These are phyloP conservation scores for Hemiprocne comata DNA, from an alignment of 2,113 vertebrate species.

Conservation along the genomic window DNA sequence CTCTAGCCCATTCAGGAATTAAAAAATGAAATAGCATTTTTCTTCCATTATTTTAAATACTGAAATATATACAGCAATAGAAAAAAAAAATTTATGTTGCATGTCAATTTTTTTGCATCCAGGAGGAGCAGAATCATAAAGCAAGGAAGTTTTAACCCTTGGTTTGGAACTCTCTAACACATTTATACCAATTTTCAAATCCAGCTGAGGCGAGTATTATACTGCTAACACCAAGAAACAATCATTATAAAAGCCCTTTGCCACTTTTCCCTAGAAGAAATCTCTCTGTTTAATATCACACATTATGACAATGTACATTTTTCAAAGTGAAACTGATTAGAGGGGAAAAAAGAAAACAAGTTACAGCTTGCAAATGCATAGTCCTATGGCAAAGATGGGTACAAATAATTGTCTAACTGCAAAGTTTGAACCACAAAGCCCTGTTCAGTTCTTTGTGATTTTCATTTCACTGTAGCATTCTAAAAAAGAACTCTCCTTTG, in stretches of 20 bases:
- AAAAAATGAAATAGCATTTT: not conserved
- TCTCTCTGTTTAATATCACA: not conserved
- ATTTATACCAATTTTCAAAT: not conserved
- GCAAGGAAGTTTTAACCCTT: not conserved
- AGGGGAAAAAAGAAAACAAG: not conserved
- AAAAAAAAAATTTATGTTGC: not conserved
- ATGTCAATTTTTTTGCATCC: not conserved
- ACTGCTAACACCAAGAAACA: not conserved
- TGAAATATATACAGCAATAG: not conserved
- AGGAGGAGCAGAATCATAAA: not conserved
- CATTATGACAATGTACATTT: not conserved
- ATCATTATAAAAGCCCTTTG: not conserved
- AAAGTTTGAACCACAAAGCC: not conserved
- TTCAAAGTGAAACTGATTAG: not conserved
- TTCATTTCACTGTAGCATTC: not conserved
- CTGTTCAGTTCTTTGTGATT: fast-evolving
- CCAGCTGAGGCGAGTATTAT: not conserved
- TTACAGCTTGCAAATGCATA: not conserved
- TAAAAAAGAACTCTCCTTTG: not conserved
- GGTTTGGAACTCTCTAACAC: not conserved
- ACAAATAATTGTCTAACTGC: not conserved
- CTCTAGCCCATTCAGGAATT: not conserved
- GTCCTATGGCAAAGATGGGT: not conserved
- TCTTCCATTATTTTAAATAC: not conserved
- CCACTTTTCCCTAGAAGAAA: not conserved